Percentiles rank a stretch among this genome's conserved stretches.
Conservation (phyloP, 2,888 invertebrate species). For the Stenichneumon culpator region DNA sequence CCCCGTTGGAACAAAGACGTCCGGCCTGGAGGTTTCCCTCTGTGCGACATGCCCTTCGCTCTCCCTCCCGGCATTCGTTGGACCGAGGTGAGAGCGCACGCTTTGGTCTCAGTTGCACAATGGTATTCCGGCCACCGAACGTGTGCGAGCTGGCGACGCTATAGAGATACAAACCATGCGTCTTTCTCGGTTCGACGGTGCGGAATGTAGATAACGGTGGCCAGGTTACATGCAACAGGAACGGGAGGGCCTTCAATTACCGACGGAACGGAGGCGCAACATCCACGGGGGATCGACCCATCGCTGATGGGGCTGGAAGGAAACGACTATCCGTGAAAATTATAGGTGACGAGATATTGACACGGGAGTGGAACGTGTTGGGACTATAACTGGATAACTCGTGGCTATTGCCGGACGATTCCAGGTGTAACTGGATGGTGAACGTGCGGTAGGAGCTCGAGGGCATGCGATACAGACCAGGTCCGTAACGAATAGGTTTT, state of each 20-base stretch:
- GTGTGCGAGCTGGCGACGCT: slow-evolving; percentile 3
- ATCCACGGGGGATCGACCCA: neutral
- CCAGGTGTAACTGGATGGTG: neutral
- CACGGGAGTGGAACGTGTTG: neutral
- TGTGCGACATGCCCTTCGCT: neutral
- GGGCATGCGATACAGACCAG: too few relatives aligned
- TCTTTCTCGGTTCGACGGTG: slow-evolving; percentile 7
- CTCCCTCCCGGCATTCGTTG: neutral
- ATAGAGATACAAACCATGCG: neutral
- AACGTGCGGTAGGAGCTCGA: neutral
- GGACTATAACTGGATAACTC: neutral
- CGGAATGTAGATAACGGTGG: slow-evolving; percentile 27
- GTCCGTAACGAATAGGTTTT: too few relatives aligned
- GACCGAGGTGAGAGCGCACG: slow-evolving; percentile 15
- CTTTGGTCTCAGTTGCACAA: slow-evolving; percentile 26
- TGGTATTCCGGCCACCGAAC: slow-evolving; percentile 3
- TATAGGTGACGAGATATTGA: slow-evolving; percentile 13
- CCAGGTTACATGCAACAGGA: slow-evolving; percentile 34
- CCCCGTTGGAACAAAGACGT: slow-evolving; percentile 55
- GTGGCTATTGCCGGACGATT: neutral
- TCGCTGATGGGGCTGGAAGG: neutral
- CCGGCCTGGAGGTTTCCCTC: slow-evolving; percentile 10
- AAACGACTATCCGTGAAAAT: neutral
- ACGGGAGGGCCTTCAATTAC: slow-evolving; percentile 2
- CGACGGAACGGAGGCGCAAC: slow-evolving; percentile 19